Percentiles rank a stretch among this genome's conserved stretches.
Evolutionary conservation across 2,113 vertebrate species (phyloP).

Genomic region (Misgurnus mizolepis): DNA sequence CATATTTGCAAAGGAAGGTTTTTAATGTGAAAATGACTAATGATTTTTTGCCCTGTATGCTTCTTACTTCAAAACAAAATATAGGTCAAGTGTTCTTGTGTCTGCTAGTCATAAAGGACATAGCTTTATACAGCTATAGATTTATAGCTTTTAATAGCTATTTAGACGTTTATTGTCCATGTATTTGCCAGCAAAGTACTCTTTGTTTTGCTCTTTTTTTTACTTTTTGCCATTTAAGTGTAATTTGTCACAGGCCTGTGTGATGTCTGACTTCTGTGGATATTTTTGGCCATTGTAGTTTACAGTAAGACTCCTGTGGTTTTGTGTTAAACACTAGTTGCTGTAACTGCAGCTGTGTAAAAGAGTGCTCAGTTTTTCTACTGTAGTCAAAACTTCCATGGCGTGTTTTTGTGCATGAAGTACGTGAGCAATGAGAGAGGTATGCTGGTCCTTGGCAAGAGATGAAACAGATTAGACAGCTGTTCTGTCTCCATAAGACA

Average conservation of each 20-base stretch:
- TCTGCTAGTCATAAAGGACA: too few relatives aligned
- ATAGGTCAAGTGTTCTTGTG: too few relatives aligned
- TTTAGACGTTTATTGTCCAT: not conserved
- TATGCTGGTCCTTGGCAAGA: conserved; percentile 26
- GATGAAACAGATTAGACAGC: not conserved
- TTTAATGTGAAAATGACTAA: too few relatives aligned
- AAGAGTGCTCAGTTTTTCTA: conserved; percentile 14
- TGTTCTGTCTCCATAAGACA: conserved; percentile 8
- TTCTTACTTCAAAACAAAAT: too few relatives aligned
- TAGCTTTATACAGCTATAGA: too few relatives aligned
- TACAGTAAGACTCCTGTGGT: conserved; percentile 28
- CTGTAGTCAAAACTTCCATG: conserved; percentile 39
- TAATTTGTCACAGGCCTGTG: not conserved
- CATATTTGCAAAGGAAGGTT: too few relatives aligned
- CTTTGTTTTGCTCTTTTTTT: too few relatives aligned
- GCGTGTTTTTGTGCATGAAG: conserved; percentile 22
- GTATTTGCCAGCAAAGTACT: too few relatives aligned
- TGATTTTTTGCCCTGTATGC: too few relatives aligned
- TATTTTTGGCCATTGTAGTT: conserved; percentile 31
- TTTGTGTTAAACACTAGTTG: conserved; percentile 9
- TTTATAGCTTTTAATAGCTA: not conserved
- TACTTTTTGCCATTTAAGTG: not conserved
- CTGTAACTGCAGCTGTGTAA: not conserved
- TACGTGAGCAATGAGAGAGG: not conserved
- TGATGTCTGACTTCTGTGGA: not conserved